Conservation (phyloP, 1,140 invertebrate genomes). For the Ostrea edulis region DNA sequence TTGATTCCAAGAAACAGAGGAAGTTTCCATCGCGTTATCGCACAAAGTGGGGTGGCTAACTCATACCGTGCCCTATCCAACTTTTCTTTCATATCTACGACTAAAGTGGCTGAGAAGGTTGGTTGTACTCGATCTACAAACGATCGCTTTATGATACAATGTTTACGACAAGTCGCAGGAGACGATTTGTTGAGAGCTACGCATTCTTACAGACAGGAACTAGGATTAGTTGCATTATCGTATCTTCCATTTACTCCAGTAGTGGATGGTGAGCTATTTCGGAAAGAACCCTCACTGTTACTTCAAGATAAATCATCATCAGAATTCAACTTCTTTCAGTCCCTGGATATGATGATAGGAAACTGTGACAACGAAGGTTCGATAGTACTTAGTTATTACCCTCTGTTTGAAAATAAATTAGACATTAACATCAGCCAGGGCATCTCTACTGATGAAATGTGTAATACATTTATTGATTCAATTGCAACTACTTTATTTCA, state of each 20-base stretch:
- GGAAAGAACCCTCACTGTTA: background rate
- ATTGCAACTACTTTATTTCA: constrained; percentile 53
- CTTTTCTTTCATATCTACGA: constrained; percentile 32
- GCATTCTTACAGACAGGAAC: background rate
- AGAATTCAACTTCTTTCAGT: constrained; percentile 38
- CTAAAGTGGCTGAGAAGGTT: constrained; percentile 41
- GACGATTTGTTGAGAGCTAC: constrained; percentile 4
- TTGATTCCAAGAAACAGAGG: constrained; percentile 6
- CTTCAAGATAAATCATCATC: background rate
- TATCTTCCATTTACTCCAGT: constrained; percentile 24
- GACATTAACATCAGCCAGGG: too few relatives aligned
- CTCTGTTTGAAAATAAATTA: too few relatives aligned
- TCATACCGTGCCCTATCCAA: background rate
- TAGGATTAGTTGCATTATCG: background rate
- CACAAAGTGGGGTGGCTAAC: constrained; percentile 7
- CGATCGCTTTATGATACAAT: background rate
- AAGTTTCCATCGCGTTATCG: background rate
- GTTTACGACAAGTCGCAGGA: constrained; percentile 2
- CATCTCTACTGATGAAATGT: too few relatives aligned
- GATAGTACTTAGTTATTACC: constrained; percentile 37
- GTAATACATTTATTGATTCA: too few relatives aligned
- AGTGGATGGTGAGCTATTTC: constrained; percentile 42
- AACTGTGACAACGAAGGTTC: constrained; percentile 54
- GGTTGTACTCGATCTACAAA: background rate
- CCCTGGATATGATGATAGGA: constrained; percentile 58